Conservation (phyloP, 1,140 invertebrate genomes). For the Penaeus vannamei region DNA sequence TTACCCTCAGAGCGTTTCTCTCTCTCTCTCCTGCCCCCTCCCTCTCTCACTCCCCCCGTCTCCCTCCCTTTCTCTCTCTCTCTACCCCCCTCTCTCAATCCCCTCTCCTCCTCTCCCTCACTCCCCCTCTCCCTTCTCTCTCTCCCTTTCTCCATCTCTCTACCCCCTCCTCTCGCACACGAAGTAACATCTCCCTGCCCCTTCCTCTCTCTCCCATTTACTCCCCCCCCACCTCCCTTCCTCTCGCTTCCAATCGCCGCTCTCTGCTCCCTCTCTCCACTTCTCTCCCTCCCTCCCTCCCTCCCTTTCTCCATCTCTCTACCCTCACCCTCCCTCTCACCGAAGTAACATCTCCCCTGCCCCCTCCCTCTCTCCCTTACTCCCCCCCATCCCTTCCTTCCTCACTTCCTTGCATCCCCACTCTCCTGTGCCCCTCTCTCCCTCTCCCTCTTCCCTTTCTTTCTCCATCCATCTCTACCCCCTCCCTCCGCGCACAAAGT, state of each 20-base stretch:
- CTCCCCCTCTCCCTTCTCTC: neutral
- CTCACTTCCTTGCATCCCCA: neutral
- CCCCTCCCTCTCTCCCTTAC: neutral
- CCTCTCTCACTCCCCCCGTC: slow-evolving; percentile 1
- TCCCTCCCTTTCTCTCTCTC: neutral
- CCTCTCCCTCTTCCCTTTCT: neutral
- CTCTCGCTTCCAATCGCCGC: neutral
- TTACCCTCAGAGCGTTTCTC: neutral
- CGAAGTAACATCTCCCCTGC: neutral
- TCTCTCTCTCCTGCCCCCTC: neutral
- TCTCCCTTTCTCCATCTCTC: neutral
- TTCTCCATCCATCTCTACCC: no score
- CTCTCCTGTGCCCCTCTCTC: no score
- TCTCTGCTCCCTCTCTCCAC: no score
- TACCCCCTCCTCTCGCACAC: neutral
- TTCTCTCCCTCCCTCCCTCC: neutral
- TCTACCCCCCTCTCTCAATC: neutral
- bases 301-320: neutral
- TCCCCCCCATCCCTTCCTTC: neutral
- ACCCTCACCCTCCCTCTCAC: neutral
- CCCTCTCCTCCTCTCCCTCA: neutral
- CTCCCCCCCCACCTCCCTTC: neutral
- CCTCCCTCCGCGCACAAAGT: neutral
- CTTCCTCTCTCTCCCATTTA: neutral
- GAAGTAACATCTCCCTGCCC: neutral